Evolutionary conservation across 2,888 invertebrate genomes (phyloP).

Genomic region (Periphyllus acericola): DNA sequence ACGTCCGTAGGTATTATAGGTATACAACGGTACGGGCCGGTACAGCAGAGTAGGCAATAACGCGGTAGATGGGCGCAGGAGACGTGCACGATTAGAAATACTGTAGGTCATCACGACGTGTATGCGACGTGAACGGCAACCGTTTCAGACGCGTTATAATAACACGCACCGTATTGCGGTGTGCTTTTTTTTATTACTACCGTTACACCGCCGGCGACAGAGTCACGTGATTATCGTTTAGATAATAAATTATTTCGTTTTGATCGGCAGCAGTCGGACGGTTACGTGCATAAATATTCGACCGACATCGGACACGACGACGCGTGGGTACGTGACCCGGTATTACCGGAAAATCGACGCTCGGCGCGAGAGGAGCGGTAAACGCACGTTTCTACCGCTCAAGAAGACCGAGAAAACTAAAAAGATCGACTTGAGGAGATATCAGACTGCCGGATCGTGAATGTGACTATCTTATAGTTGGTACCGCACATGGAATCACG

Average conservation of each 20-base stretch:
- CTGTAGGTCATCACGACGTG: no score
- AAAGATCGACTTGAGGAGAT: slow-evolving; percentile 73
- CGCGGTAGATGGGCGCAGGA: no score
- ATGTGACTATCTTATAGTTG: slow-evolving; percentile 53
- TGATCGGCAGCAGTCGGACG: slow-evolving; percentile 70
- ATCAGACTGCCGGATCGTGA: slow-evolving; percentile 40
- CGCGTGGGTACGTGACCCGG: slow-evolving; percentile 78
- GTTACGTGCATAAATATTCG: slow-evolving; percentile 81
- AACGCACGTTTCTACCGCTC: slow-evolving; percentile 76
- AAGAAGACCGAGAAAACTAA: slow-evolving; percentile 78
- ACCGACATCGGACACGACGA: slow-evolving; percentile 81
- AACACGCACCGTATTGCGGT: no score
- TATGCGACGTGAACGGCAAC: no score
- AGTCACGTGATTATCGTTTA: background rate
- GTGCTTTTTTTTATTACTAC: no score
- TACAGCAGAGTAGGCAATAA: no score
- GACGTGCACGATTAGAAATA: no score
- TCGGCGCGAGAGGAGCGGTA: slow-evolving; percentile 71
- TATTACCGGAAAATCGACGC: slow-evolving; percentile 82
- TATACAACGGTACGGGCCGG: no score
- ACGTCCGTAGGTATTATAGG: background rate
- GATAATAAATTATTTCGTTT: no score
- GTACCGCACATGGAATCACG: background rate
- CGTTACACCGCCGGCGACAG: no score
- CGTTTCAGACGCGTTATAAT: no score